These are phyloP conservation scores for Scomber colias DNA, from an alignment of 2,113 vertebrate genomes.

Conservation along the genomic window DNA sequence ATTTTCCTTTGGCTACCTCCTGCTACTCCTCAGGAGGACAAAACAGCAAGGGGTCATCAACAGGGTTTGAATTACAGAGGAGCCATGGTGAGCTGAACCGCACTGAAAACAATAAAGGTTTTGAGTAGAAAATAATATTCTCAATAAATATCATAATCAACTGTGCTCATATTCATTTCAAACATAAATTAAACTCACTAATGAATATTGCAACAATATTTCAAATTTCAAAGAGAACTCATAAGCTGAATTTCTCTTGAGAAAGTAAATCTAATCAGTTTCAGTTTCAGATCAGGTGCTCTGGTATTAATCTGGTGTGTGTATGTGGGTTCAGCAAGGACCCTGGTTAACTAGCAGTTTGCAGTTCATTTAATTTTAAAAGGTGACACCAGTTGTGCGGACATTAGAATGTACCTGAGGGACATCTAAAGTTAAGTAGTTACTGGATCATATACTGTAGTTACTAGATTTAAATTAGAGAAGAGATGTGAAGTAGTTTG, in stretches of 20 bases:
- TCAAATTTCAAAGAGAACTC: conserved; percentile 15
- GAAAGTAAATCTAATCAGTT: conserved; percentile 38
- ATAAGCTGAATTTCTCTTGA: background rate
- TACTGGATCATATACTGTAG: background rate
- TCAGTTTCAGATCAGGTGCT: conserved; percentile 36
- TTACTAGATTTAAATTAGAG: background rate
- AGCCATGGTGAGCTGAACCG: conserved; percentile 14
- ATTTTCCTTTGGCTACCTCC: conserved; percentile 27
- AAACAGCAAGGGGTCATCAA: conserved; percentile 19
- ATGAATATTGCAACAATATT: conserved; percentile 39
- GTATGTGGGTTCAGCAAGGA: background rate
- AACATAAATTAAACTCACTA: conserved; percentile 17
- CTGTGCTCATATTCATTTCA: background rate
- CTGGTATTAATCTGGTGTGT: conserved; percentile 26
- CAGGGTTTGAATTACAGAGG: conserved; percentile 24
- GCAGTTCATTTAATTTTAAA: too few relatives aligned
- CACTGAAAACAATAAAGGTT: conserved; percentile 17
- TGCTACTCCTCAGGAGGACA: conserved; percentile 36
- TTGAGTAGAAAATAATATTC: background rate
- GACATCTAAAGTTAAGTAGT: too few relatives aligned
- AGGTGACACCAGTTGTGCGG: too few relatives aligned
- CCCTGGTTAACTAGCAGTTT: background rate
- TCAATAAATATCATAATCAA: background rate
- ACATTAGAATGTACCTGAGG: too few relatives aligned
- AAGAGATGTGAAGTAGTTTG: background rate